phyloP scores from a whole-genome alignment of 1,140 invertebrate genomes.

The Zaprionus gabonicus region DNA sequence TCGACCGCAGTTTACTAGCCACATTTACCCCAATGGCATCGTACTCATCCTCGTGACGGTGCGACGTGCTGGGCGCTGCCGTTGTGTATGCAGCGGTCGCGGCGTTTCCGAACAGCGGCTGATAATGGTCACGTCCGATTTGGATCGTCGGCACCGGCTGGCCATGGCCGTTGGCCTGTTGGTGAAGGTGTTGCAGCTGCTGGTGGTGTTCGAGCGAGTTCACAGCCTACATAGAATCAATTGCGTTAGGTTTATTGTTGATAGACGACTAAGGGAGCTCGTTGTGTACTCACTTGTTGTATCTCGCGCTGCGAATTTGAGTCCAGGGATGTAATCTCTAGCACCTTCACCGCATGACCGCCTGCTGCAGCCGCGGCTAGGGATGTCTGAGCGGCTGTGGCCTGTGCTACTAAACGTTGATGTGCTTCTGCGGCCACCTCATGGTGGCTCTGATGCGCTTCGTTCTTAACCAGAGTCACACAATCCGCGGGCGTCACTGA shows the following conservation, averaged over 20 bases:
- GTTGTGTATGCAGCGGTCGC: constrained; percentile 67
- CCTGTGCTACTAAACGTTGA: constrained; percentile 68
- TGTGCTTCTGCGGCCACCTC: constrained; percentile 63
- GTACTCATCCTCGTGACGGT: constrained; percentile 76
- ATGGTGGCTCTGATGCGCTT: constrained; percentile 63
- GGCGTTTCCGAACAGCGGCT: constrained; percentile 69
- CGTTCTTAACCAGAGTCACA: constrained; percentile 69
- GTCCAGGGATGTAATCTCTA: constrained; percentile 80
- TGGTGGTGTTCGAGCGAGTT: constrained; percentile 80
- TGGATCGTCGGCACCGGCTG: constrained; percentile 79
- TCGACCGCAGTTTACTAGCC: constrained; percentile 83
- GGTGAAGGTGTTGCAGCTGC: constrained; percentile 75
- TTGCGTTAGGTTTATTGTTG: neutral
- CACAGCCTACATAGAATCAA: constrained; percentile 57
- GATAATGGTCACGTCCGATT: constrained; percentile 77
- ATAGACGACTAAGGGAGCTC: neutral
- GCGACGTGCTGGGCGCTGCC: constrained; percentile 50
- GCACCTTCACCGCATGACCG: constrained; percentile 74
- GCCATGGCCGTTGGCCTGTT: constrained; percentile 68
- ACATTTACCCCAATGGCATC: constrained; percentile 84
- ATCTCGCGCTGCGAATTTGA: constrained; percentile 81
- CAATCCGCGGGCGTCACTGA: constrained; percentile 73
- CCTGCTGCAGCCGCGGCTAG: constrained; percentile 55
- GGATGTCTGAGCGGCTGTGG: constrained; percentile 54
- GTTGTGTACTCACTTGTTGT: constrained; percentile 65